phyloP scores from a whole-genome alignment of 2,888 invertebrate genomes.

The Sesamia inferens region DNA sequence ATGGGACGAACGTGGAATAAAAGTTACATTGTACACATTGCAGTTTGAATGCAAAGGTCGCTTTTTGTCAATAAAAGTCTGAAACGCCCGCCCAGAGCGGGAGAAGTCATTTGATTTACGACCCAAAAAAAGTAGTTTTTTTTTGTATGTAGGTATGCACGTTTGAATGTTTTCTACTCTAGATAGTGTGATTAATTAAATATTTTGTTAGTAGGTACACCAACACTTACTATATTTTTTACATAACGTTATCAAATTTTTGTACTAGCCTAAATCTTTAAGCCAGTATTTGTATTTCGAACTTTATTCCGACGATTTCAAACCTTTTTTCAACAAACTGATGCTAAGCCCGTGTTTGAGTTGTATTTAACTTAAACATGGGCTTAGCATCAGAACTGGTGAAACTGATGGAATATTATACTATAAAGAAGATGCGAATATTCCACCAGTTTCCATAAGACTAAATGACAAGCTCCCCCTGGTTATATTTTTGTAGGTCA shows the following conservation, averaged over 20 bases:
- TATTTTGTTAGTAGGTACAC: background rate
- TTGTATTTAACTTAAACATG: too few relatives aligned
- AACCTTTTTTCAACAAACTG: background rate
- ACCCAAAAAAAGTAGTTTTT: constrained; percentile 13
- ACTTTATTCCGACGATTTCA: background rate
- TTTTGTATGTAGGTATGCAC: background rate
- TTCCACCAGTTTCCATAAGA: background rate
- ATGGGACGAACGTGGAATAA: constrained; percentile 30
- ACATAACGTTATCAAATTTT: background rate
- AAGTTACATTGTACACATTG: constrained; percentile 15
- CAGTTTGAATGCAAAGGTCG: constrained; percentile 17
- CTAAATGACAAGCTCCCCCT: constrained; percentile 6
- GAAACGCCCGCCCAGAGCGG: too few relatives aligned
- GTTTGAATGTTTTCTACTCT: background rate
- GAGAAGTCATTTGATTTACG: too few relatives aligned
- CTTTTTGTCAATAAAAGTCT: too few relatives aligned
- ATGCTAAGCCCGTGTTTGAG: background rate
- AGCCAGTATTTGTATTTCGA: background rate
- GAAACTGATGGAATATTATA: too few relatives aligned
- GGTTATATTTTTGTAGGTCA: constrained; percentile 38
- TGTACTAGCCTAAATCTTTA: background rate
- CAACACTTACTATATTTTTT: background rate
- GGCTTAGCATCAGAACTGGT: too few relatives aligned
- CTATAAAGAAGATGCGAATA: background rate
- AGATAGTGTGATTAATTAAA: background rate